Conservation (phyloP, 2,113 vertebrate genomes). For the Ceratotherium simum region DNA sequence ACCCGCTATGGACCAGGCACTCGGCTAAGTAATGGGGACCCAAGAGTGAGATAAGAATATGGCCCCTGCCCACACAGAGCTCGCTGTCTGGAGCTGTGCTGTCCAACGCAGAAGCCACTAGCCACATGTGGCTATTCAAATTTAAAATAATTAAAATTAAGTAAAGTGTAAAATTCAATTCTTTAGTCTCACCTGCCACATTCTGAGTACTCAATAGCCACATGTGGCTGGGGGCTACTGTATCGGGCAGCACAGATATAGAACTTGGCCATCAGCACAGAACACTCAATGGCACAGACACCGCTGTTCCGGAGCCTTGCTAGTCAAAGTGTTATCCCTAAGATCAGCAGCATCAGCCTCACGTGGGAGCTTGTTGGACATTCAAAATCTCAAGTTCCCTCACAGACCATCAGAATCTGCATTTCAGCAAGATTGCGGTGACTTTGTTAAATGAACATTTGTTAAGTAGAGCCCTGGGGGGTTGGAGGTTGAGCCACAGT, state of each 20-base stretch:
- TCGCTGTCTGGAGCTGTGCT: too few relatives aligned
- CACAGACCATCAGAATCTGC: background rate
- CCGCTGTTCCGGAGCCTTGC: background rate
- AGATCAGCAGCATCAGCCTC: background rate
- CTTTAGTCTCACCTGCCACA: too few relatives aligned
- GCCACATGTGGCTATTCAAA: too few relatives aligned
- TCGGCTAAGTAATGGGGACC: background rate
- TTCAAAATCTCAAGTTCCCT: background rate
- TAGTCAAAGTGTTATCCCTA: background rate
- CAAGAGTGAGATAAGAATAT: background rate
- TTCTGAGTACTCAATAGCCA: background rate
- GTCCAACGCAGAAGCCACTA: too few relatives aligned
- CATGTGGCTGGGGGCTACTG: fast-evolving
- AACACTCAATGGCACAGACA: background rate
- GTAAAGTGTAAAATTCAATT: too few relatives aligned
- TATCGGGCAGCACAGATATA: fast-evolving
- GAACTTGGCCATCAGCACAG: background rate
- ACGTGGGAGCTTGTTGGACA: background rate
- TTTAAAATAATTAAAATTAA: too few relatives aligned
- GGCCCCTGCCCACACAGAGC: background rate
- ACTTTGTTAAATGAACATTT: background rate
- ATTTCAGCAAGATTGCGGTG: background rate
- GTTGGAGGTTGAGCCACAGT: background rate
- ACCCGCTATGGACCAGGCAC: background rate
- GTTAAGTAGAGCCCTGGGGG: background rate